phyloP scores from a whole-genome alignment of 2,888 invertebrate genomes.

The Cepaea hortensis region DNA sequence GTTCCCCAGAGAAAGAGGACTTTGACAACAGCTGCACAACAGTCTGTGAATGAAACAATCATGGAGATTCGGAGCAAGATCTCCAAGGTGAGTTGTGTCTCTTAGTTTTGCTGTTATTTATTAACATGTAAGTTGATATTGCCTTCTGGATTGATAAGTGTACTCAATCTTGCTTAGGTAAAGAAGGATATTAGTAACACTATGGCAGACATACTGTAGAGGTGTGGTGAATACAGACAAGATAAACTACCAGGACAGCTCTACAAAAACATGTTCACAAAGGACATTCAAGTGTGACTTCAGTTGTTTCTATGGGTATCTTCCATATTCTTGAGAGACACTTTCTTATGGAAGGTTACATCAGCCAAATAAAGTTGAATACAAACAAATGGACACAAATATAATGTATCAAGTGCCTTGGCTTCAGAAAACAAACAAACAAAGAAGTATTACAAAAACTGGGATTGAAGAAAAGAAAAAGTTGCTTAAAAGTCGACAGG shows the following conservation, averaged over 20 bases:
- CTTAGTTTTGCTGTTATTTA: background rate
- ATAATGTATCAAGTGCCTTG: too few relatives aligned
- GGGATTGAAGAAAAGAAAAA: too few relatives aligned
- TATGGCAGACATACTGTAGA: background rate
- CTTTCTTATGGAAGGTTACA: too few relatives aligned
- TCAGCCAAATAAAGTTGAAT: too few relatives aligned
- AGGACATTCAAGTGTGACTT: too few relatives aligned
- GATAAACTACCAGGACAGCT: background rate
- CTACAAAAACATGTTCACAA: background rate
- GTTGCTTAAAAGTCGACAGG: too few relatives aligned
- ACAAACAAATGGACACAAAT: too few relatives aligned
- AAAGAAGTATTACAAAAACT: too few relatives aligned
- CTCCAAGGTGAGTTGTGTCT: slow-evolving; percentile 54
- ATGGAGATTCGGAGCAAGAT: slow-evolving; percentile 65
- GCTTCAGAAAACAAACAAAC: too few relatives aligned
- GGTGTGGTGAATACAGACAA: background rate
- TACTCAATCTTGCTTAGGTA: background rate
- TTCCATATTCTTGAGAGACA: too few relatives aligned
- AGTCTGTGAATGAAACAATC: slow-evolving; percentile 61
- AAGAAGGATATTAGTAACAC: background rate
- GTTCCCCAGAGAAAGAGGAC: slow-evolving; percentile 40
- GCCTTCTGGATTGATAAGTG: background rate
- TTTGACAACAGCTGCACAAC: slow-evolving; percentile 51
- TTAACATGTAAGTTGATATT: background rate
- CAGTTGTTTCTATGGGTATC: too few relatives aligned